Evolutionary conservation across 2,888 invertebrate genomes (phyloP).

Genomic region (Agrilus mali): DNA sequence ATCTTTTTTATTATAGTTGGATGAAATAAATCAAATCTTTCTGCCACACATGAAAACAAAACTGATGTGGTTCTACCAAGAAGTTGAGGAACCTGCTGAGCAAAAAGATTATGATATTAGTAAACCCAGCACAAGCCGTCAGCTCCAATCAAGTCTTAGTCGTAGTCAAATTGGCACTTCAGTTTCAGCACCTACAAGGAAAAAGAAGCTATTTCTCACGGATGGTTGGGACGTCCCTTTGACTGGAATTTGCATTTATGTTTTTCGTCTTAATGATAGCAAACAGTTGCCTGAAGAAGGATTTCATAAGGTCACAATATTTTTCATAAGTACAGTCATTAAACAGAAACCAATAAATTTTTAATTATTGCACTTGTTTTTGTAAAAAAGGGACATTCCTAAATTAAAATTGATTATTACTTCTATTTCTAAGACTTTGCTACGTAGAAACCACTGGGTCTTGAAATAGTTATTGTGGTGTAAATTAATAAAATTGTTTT

Average conservation of each 20-base stretch:
- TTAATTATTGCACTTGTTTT: too few relatives aligned
- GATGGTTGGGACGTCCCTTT: slow-evolving; percentile 74
- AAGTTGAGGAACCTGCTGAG: slow-evolving; percentile 55
- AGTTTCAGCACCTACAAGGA: slow-evolving; percentile 33
- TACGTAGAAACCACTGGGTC: too few relatives aligned
- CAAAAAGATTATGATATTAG: slow-evolving; percentile 22
- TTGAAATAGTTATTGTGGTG: too few relatives aligned
- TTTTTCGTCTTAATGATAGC: slow-evolving; percentile 70
- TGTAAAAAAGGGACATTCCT: too few relatives aligned
- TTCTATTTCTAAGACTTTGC: too few relatives aligned
- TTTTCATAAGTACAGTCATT: slow-evolving; percentile 1
- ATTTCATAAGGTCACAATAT: slow-evolving; percentile 62
- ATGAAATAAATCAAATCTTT: slow-evolving; percentile 79
- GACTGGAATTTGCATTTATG: slow-evolving; percentile 73
- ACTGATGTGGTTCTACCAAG: slow-evolving; percentile 81
- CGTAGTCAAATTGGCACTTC: slow-evolving; percentile 19
- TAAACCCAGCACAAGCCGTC: slow-evolving; percentile 26
- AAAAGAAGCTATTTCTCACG: slow-evolving; percentile 72
- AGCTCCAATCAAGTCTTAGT: slow-evolving; percentile 27
- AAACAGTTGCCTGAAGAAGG: slow-evolving; percentile 85
- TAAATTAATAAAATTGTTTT: too few relatives aligned
- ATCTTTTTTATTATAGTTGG: slow-evolving; percentile 43
- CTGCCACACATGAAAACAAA: slow-evolving; percentile 75
- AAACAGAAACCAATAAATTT: too few relatives aligned
- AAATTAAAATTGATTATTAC: too few relatives aligned